These are phyloP conservation scores for Chelonus insularis DNA, from an alignment of 1,140 invertebrate genomes.

Conservation along the genomic window DNA sequence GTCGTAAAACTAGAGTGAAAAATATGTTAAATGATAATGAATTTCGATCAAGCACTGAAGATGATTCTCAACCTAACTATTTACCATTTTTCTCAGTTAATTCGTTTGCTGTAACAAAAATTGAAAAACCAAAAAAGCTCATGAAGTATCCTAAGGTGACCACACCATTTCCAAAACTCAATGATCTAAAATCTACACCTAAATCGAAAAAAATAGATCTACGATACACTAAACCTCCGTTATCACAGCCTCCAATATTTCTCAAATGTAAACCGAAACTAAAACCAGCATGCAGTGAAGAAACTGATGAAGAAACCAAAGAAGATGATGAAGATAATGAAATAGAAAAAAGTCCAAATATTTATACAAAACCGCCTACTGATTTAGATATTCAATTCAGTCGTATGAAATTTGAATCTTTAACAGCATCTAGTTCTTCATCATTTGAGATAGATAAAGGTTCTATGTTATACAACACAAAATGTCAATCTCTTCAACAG, in stretches of 20 bases:
- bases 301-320: slow-evolving; percentile 22
- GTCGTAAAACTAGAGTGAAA: slow-evolving; percentile 40
- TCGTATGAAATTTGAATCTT: slow-evolving; percentile 39
- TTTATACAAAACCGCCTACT: too few species aligned
- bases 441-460: slow-evolving; percentile 6
- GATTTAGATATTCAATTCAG: slow-evolving; percentile 59
- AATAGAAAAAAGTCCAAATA: too few species aligned
- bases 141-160: slow-evolving; percentile 48
- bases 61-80: slow-evolving; percentile 19
- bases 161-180: slow-evolving; percentile 41
- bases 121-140: slow-evolving; percentile 31
- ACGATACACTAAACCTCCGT: slow-evolving; percentile 41
- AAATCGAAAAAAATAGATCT: slow-evolving; percentile 37
- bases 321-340: slow-evolving; percentile 15
- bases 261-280: slow-evolving; percentile 46
- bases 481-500: slow-evolving; percentile 43
- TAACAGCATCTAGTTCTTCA: slow-evolving; percentile 34
- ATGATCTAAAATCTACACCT: slow-evolving; percentile 18
- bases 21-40: slow-evolving; percentile 21
- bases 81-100: slow-evolving; percentile 6
- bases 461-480: slow-evolving; percentile 16
- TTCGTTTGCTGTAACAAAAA: too few species aligned
- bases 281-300: slow-evolving; percentile 24
- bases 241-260: slow-evolving; percentile 42
- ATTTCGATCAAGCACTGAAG: slow-evolving; percentile 6